Evolutionary conservation across 2,797 vertebrate species (phyloP).

Genomic region (Morelia viridis): DNA sequence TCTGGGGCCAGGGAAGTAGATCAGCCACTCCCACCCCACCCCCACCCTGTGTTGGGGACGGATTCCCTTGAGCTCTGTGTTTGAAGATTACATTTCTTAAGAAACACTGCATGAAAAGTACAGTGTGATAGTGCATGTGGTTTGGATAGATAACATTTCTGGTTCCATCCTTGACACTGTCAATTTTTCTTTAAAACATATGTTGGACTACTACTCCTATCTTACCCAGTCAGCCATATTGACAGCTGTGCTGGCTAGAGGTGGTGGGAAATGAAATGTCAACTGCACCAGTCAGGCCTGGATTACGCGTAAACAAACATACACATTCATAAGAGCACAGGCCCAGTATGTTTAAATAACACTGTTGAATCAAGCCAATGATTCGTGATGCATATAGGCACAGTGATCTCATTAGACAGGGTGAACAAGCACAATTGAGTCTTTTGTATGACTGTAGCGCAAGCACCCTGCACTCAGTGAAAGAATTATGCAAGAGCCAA

Average conservation of each 20-base stretch:
- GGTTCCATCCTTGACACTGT: not conserved
- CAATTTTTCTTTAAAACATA: not conserved
- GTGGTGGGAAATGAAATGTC: not conserved
- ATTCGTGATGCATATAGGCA: not conserved
- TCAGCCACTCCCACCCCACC: no score
- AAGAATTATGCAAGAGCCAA: not conserved
- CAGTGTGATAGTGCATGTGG: not conserved
- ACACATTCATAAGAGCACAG: not conserved
- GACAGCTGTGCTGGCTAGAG: not conserved
- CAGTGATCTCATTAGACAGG: not conserved
- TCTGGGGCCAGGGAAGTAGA: not conserved
- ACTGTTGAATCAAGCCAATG: not conserved
- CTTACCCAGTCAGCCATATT: not conserved
- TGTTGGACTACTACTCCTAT: not conserved
- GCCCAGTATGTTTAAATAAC: not conserved
- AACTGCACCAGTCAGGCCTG: not conserved
- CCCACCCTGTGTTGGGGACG: not conserved
- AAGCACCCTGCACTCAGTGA: not conserved
- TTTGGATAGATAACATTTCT: not conserved
- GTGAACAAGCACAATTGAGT: not conserved
- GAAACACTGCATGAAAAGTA: not conserved
- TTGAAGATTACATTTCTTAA: not conserved
- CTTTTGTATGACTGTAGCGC: not conserved
- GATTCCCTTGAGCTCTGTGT: not conserved
- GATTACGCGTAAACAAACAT: not conserved